Evolutionary conservation across 2,888 invertebrate species (phyloP).

Genomic region (Heterodera filipjevi): DNA sequence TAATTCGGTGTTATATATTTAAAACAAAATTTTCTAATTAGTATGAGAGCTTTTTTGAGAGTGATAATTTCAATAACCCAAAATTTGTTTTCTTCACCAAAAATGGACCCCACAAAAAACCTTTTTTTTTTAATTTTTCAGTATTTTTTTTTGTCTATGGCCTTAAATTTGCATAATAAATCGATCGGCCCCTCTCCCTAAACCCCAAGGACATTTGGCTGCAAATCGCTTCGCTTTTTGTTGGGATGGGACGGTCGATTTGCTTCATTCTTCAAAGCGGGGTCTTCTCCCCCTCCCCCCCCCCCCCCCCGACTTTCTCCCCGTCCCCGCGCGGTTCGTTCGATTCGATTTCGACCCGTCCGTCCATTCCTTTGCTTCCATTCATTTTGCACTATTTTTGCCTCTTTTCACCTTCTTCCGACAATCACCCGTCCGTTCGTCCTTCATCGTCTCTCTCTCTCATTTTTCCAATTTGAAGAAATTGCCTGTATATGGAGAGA

Average conservation of each 20-base stretch:
- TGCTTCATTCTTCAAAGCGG: not conserved
- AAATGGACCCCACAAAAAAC: not conserved
- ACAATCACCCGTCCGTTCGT: constrained; percentile 2
- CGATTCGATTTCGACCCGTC: not conserved
- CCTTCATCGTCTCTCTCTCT: not conserved
- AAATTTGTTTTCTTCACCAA: not conserved
- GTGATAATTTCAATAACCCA: no score
- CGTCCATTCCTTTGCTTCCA: not conserved
- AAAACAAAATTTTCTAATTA: no score
- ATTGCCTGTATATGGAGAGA: not conserved
- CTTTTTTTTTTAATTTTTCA: not conserved
- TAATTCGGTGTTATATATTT: no score
- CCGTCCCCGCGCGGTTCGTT: not conserved
- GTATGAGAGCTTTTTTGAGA: no score
- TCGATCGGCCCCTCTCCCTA: not conserved
- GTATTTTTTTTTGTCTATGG: no score
- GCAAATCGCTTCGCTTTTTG: constrained; percentile 4
- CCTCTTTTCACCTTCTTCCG: constrained; percentile 2
- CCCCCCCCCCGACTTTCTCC: not conserved
- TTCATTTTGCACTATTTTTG: constrained; percentile 7
- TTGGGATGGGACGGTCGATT: constrained; percentile 6
- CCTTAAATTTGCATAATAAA: constrained; percentile 9
- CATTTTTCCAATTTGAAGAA: not conserved
- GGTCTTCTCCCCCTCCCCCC: not conserved
- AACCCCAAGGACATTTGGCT: constrained; percentile 4